phyloP scores from a whole-genome alignment of 2,888 invertebrate species.

The Pinctada fucata region DNA sequence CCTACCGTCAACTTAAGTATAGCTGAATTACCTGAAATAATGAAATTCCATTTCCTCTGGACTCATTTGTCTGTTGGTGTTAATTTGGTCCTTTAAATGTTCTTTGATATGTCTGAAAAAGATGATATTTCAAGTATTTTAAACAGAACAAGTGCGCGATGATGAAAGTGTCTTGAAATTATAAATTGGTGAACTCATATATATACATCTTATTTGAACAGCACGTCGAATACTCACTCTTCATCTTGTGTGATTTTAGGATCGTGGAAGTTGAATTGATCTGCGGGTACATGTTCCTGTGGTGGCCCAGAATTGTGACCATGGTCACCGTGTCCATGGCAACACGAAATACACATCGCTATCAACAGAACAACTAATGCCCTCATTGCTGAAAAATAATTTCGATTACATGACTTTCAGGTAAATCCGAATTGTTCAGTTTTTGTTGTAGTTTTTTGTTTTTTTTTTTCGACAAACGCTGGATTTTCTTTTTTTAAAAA shows the following conservation, averaged over 20 bases:
- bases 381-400: not conserved
- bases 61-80: conserved; percentile 82
- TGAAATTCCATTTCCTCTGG: conserved; percentile 91
- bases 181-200: not conserved
- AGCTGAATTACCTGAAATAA: conserved; percentile 83
- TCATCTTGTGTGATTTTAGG: conserved; percentile 61
- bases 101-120: conserved; percentile 86
- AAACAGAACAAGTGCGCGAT: not conserved
- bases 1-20: not conserved
- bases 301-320: conserved; percentile 9
- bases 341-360: not conserved
- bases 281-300: conserved; percentile 17
- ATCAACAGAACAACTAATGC: conserved; percentile 1
- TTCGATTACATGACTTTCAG: too few relatives aligned
- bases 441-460: too few relatives aligned
- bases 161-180: not conserved
- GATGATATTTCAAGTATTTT: too few relatives aligned
- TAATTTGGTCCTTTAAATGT: conserved; percentile 83
- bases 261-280: conserved; percentile 52
- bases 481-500: too few relatives aligned
- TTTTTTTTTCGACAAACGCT: too few relatives aligned
- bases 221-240: conserved; percentile 49
- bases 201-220: not conserved
- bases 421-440: too few relatives aligned
- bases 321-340: conserved; percentile 24